Conservation (phyloP, 2,797 vertebrate genomes). For the Xiphophorus birchmanni region DNA sequence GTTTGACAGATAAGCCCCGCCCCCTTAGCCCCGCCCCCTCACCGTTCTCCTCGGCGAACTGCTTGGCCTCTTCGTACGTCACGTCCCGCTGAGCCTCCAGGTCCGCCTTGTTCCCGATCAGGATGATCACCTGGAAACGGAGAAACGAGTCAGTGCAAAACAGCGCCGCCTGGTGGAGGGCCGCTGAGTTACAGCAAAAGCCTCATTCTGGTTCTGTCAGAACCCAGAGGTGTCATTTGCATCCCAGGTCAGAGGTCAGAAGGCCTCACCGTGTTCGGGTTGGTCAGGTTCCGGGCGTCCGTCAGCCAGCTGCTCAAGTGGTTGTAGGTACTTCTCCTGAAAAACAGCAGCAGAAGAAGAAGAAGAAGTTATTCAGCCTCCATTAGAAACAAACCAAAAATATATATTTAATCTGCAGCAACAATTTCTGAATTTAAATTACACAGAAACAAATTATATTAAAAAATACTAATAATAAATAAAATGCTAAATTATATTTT, state of each 20-base stretch:
- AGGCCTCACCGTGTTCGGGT: constrained; percentile 70
- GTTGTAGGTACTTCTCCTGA: constrained; percentile 94
- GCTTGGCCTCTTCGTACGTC: constrained; percentile 98
- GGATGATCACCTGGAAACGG: constrained; percentile 88
- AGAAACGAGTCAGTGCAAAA: neutral
- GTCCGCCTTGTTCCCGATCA: constrained; percentile 98
- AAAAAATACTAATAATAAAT: neutral
- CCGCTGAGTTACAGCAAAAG: neutral
- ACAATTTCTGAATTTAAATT: neutral
- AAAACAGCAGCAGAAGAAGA: constrained; percentile 3
- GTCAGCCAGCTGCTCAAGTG: constrained; percentile 97
- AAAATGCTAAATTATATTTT: neutral
- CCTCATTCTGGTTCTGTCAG: neutral
- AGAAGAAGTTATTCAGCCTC: neutral
- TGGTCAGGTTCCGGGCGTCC: constrained; percentile 88
- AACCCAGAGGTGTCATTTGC: neutral
- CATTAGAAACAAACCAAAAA: neutral
- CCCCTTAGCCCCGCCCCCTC: constrained; percentile 17
- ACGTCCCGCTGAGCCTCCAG: constrained; percentile 97
- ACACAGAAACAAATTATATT: neutral
- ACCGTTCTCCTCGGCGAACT: constrained; percentile 99
- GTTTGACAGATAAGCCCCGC: neutral
- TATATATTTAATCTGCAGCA: neutral
- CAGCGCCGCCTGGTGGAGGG: neutral
- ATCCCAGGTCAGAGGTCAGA: too few relatives aligned